Evolutionary conservation across 2,797 vertebrate species (phyloP).

Genomic region (Chelon auratus): DNA sequence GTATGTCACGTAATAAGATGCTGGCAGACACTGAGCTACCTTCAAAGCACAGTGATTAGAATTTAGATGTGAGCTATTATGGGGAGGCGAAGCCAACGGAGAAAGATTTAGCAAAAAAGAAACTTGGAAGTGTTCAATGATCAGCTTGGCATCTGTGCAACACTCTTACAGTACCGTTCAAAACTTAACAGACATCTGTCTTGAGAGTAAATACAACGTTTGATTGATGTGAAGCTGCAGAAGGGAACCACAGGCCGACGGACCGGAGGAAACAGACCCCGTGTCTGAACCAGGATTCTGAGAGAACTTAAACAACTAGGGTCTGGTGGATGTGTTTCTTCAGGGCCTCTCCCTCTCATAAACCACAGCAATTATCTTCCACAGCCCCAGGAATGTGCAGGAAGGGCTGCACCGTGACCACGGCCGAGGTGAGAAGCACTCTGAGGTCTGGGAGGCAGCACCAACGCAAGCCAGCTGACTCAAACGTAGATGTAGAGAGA

Average conservation of each 20-base stretch:
- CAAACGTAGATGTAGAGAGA: slow-evolving; percentile 1
- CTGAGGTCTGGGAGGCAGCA: slow-evolving; percentile 70
- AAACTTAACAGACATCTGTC: slow-evolving; percentile 26
- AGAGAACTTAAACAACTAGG: slow-evolving; percentile 59
- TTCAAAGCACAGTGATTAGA: slow-evolving; percentile 73
- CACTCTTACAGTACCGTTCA: slow-evolving; percentile 52
- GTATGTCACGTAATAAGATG: slow-evolving; percentile 70
- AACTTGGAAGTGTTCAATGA: slow-evolving; percentile 68
- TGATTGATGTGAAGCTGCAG: slow-evolving; percentile 33
- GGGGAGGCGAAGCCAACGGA: slow-evolving; percentile 37
- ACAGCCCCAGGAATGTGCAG: slow-evolving; percentile 81
- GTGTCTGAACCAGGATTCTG: slow-evolving; percentile 52
- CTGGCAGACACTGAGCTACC: slow-evolving; percentile 65
- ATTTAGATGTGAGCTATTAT: slow-evolving; percentile 66
- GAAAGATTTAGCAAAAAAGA: slow-evolving; percentile 52
- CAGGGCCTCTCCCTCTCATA: slow-evolving; percentile 77
- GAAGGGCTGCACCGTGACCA: slow-evolving; percentile 80
- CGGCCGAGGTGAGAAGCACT: slow-evolving; percentile 78
- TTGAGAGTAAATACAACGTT: slow-evolving; percentile 31
- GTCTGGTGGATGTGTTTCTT: slow-evolving; percentile 77
- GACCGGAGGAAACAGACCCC: slow-evolving; percentile 49
- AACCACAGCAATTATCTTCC: slow-evolving; percentile 83
- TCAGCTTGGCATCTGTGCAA: slow-evolving; percentile 38
- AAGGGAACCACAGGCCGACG: slow-evolving; percentile 44
- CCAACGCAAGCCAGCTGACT: slow-evolving; percentile 46